A percentile compares a stretch with the other conserved stretches of the same genome.
Conservation (phyloP, 2,113 vertebrate genomes). For the Microtus richardsoni region DNA sequence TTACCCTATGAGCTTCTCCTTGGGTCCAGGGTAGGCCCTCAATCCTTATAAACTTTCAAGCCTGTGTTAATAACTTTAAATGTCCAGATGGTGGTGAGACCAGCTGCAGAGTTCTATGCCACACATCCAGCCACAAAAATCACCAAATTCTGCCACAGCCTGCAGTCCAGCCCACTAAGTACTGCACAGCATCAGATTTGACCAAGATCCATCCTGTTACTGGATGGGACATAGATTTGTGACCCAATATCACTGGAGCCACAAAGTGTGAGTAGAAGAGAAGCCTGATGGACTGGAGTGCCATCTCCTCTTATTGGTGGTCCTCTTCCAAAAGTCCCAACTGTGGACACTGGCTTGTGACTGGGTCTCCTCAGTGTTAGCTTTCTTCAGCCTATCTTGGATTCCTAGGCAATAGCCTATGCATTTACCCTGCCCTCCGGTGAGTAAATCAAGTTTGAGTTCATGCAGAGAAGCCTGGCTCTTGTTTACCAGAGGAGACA, state of each 20-base stretch:
- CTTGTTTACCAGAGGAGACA: background rate
- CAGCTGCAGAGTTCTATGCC: background rate
- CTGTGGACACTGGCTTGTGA: background rate
- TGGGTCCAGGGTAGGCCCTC: background rate
- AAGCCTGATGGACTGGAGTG: background rate
- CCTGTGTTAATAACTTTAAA: background rate
- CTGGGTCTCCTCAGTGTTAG: background rate
- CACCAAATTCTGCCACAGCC: background rate
- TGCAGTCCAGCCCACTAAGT: background rate
- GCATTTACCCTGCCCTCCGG: background rate
- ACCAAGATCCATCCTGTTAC: background rate
- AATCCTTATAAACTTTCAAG: background rate
- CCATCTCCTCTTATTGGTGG: background rate
- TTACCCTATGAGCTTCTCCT: background rate
- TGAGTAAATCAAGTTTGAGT: background rate
- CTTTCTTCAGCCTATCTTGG: no score
- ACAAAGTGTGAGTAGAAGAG: background rate
- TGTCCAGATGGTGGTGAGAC: background rate
- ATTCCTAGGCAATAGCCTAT: background rate
- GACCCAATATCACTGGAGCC: background rate
- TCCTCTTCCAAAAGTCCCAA: background rate
- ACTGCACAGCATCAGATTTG: background rate
- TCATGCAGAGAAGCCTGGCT: background rate
- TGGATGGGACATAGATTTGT: background rate
- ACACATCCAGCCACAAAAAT: background rate